phyloP scores from a whole-genome alignment of 2,797 vertebrate genomes.

The Myotis planiceps region DNA sequence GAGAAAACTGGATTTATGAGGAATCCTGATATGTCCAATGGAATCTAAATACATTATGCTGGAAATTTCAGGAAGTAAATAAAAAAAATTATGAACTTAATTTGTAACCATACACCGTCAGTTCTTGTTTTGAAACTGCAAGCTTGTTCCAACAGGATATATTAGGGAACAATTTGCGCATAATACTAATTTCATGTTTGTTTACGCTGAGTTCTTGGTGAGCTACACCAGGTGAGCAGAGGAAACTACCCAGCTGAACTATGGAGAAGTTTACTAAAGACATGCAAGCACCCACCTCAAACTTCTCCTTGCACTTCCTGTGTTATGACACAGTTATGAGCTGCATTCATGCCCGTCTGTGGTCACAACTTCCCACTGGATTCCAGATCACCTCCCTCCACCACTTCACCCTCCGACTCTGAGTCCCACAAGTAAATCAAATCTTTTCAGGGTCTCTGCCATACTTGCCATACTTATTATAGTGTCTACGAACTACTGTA shows the following conservation, averaged over 20 bases:
- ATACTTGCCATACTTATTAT: rapidly evolving
- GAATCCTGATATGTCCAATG: neutral
- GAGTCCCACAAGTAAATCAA: neutral
- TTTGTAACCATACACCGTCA: neutral
- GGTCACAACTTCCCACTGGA: neutral
- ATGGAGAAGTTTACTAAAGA: neutral
- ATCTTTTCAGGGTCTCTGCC: neutral
- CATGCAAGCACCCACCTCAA: neutral
- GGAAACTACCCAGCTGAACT: neutral
- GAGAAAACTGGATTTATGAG: slow-evolving; percentile 4
- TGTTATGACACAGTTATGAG: neutral
- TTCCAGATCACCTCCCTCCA: neutral
- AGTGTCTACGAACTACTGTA: neutral
- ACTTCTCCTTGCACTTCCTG: neutral
- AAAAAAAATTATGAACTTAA: neutral
- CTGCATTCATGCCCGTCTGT: neutral
- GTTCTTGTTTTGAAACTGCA: slow-evolving; percentile 10
- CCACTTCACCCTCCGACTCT: neutral
- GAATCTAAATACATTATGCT: neutral
- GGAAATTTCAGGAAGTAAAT: neutral
- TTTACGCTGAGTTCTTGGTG: neutral
- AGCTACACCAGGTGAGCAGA: neutral
- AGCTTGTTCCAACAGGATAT: slow-evolving; percentile 11
- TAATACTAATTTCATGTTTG: neutral
- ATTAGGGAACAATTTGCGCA: neutral